phyloP scores from a whole-genome alignment of 1,140 invertebrate species.

The Holotrichia oblita region DNA sequence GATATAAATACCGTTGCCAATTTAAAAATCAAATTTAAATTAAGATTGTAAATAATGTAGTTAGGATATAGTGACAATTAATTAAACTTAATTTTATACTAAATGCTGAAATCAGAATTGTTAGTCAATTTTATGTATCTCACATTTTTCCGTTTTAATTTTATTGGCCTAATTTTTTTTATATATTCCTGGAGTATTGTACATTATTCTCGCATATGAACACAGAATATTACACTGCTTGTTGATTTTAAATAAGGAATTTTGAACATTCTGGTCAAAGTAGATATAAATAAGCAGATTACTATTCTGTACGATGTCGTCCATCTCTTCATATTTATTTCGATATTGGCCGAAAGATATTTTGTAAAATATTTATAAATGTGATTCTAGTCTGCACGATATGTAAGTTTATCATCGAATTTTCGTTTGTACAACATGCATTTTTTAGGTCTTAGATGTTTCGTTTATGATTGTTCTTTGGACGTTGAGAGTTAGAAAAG shows the following conservation, averaged over 20 bases:
- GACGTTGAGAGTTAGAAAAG: background rate
- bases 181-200: background rate
- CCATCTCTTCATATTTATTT: background rate
- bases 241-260: background rate
- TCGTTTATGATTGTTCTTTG: background rate
- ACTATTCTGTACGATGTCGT: background rate
- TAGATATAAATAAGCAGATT: background rate
- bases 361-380: conserved; percentile 15
- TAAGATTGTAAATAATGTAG: background rate
- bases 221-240: background rate
- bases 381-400: conserved; percentile 12
- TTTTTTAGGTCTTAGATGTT: conserved; percentile 4
- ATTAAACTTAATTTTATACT: conserved; percentile 4
- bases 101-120: background rate
- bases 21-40: conserved; percentile 14
- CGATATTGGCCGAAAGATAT: conserved; percentile 9
- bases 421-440: background rate
- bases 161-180: conserved; percentile 6
- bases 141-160: background rate
- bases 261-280: too few relatives aligned
- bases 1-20: background rate
- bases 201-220: background rate
- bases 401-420: conserved; percentile 7
- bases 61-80: background rate
- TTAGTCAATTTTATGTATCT: background rate